A percentile compares a stretch with the other conserved stretches of the same genome.
These are phyloP conservation scores for Epinephelus fuscoguttatus DNA, from an alignment of 2,113 vertebrate genomes.

Conservation along the genomic window DNA sequence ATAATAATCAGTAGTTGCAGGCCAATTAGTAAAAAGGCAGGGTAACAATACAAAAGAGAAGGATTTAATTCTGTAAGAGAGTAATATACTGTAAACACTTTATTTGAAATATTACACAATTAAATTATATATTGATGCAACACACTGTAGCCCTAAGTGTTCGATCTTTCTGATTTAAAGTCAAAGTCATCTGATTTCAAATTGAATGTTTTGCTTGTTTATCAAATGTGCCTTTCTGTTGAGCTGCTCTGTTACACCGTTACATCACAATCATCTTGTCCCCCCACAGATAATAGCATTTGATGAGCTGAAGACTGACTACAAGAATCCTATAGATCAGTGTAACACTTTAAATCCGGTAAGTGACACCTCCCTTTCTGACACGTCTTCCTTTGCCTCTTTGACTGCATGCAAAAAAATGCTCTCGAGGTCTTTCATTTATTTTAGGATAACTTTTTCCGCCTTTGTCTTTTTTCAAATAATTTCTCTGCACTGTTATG, in stretches of 20 bases:
- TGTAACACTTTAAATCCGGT: conserved; percentile 99
- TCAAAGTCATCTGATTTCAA: neutral
- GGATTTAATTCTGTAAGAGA: too few species aligned
- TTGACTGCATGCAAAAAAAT: conserved; percentile 72
- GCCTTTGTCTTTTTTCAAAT: conserved; percentile 59
- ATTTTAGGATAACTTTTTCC: conserved; percentile 52
- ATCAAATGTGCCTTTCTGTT: neutral
- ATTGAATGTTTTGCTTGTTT: neutral
- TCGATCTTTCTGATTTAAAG: neutral
- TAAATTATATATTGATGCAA: neutral
- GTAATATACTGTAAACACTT: too few species aligned
- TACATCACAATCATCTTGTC: conserved; percentile 3
- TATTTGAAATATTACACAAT: too few species aligned
- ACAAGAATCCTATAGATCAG: conserved; percentile 99
- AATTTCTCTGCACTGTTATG: conserved; percentile 82
- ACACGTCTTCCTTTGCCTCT: conserved; percentile 36
- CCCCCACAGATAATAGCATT: conserved; percentile 96
- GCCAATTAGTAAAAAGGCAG: too few species aligned
- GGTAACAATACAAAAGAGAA: too few species aligned
- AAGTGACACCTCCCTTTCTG: conserved; percentile 77
- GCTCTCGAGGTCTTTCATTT: conserved; percentile 59
- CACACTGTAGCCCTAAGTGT: neutral
- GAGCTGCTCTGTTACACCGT: neutral
- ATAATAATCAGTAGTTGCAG: too few species aligned
- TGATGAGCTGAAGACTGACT: conserved; percentile 99